Base-by-base conservation (phyloP, 1,140 invertebrate species). In the Helicoverpa zea region DNA sequence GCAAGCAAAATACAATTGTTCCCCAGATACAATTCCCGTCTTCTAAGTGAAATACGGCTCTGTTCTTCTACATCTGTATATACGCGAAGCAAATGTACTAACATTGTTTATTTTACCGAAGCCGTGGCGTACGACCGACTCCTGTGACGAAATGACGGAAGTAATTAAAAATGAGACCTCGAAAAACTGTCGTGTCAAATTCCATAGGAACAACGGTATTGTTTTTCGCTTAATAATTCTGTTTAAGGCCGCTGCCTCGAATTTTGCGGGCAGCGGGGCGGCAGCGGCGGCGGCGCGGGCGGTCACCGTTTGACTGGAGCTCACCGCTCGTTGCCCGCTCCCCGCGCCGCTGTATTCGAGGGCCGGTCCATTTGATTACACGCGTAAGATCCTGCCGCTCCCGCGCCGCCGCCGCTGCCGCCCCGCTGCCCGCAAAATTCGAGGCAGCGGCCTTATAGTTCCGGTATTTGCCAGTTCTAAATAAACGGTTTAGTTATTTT, bases 1-100 rank as follows among this genome's bases (percentile, higher is more conserved):
- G 30, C 23, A 72, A 51, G 49, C 13, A 54, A 43, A 72, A 54
- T 30, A 72, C 68, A 72, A 72, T 72, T 54, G 68, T 72, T 72
- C 68, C 68, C 68, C 10, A 3, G 68, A 29, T 54, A 54, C 49
- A 14, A 4, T 72, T 72, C 5, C 68, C 23, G 49, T 29, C 49
- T 30, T 49, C 43, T 30, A 30, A 49, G 18, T 72, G 30, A 72
- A 72, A 72, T 72, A 72, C 68, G 68, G 68, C 68, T 51, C 47
- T 72, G 68, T 54, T 72, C 23, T 29, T 14, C 68, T 23, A 72
- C 68, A 52, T 52, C 12, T 52, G 18, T 72, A 54, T 66, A 66
- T 29, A 72, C 16, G 47, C 47, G 23, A 29, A 72, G 23, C 68
- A 52, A 72, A 68, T 68, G 68, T 30, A 52, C 49, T 14, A 18